Evolutionary conservation across 2,113 vertebrate genomes (phyloP).

Genomic region (Oenanthe oenanthe): DNA sequence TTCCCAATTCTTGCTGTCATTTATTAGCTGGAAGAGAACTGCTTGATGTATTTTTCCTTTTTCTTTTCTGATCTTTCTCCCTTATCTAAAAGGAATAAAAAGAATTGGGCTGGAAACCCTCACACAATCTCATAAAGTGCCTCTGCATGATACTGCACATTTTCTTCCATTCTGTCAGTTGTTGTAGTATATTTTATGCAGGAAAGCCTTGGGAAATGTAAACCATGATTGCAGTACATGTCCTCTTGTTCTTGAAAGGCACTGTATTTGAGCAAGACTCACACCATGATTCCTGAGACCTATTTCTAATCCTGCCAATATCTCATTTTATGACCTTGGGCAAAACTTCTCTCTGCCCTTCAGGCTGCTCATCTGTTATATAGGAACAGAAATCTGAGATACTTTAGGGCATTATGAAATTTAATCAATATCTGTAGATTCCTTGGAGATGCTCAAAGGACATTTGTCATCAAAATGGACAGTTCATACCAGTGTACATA

Average conservation of each 20-base stretch:
- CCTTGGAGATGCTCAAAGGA: neutral
- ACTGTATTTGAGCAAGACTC: neutral
- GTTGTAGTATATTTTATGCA: neutral
- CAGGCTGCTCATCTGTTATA: neutral
- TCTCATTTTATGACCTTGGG: slow-evolving; percentile 16
- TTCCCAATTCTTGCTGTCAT: neutral
- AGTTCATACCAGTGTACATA: neutral
- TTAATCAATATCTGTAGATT: neutral
- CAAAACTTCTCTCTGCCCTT: neutral
- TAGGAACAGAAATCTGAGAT: neutral
- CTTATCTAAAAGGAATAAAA: slow-evolving; percentile 24
- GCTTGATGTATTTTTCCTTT: neutral
- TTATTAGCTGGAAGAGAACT: neutral
- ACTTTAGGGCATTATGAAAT: neutral
- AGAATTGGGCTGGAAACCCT: neutral
- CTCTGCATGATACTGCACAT: neutral
- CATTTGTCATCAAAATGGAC: neutral
- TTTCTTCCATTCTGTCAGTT: neutral
- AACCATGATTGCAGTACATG: neutral
- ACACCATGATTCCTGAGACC: neutral
- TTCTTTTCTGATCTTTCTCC: neutral
- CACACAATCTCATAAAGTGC: neutral
- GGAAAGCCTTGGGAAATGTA: neutral
- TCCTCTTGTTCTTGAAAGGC: neutral
- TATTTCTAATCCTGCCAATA: neutral